Conservation (phyloP, 2,113 vertebrate species). For the Notarius quadriscutis region DNA sequence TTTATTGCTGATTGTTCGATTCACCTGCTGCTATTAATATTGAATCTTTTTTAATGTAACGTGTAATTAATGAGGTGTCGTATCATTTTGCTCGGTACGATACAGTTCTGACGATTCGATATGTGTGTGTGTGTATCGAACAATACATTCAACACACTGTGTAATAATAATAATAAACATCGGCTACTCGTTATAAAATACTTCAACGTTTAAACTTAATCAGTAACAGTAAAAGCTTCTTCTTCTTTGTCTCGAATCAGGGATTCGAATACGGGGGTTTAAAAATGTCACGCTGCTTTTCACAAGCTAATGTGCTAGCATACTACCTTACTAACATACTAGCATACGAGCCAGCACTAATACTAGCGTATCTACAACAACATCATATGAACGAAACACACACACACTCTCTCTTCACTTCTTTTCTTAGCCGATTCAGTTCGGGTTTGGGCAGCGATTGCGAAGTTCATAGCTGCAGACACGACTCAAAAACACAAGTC, state of each 20-base stretch:
- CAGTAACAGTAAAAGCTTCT: too few species aligned
- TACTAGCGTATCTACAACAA: not conserved
- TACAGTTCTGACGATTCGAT: not conserved
- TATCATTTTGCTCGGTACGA: not conserved
- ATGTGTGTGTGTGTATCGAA: not conserved
- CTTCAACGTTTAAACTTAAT: not conserved
- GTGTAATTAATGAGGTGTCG: not conserved
- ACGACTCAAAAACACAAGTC: not conserved
- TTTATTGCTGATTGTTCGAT: not conserved
- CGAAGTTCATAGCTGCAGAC: not conserved
- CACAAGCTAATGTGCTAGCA: not conserved
- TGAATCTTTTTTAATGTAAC: not conserved
- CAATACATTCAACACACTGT: not conserved
- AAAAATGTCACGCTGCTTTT: not conserved
- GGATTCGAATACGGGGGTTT: too few species aligned
- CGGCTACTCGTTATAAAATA: not conserved
- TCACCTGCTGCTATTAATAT: slow-evolving; percentile 1
- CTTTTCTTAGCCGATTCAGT: not conserved
- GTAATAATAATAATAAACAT: not conserved
- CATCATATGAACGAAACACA: not conserved
- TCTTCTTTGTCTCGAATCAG: not conserved
- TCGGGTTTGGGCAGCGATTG: not conserved
- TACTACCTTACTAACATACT: not conserved
- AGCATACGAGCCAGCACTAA: not conserved
- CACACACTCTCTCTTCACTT: not conserved